A percentile compares a stretch with the other conserved stretches of the same genome.
phyloP scores from a whole-genome alignment of 1,140 invertebrate genomes.

The Holotrichia oblita region DNA sequence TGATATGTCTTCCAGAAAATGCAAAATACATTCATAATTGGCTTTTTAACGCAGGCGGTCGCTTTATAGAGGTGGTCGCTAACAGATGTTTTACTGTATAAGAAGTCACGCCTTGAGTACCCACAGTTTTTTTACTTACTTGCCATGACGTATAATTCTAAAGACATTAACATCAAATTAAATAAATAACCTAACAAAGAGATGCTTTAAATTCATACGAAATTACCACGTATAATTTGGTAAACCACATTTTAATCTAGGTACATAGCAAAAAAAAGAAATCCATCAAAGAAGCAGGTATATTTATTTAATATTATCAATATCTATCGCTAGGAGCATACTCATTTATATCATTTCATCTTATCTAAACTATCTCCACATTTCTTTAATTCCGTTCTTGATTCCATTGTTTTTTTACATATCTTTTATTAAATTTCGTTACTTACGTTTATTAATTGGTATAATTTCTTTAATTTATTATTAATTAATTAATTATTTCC shows the following conservation, averaged over 20 bases:
- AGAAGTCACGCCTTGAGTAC: too few species aligned
- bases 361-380: constrained; percentile 43
- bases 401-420: constrained; percentile 37
- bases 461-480: constrained; percentile 40
- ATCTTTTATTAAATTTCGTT: constrained; percentile 41
- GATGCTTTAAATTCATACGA: too few species aligned
- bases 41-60: too few species aligned
- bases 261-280: constrained; percentile 33
- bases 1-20: too few species aligned
- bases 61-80: too few species aligned
- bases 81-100: too few species aligned
- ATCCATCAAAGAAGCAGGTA: constrained; percentile 29
- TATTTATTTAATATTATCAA: constrained; percentile 16
- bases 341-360: constrained; percentile 44
- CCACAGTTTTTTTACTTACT: too few species aligned
- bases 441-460: constrained; percentile 25
- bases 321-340: constrained; percentile 48
- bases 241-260: constrained; percentile 20
- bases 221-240: background rate
- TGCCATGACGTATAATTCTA: too few species aligned
- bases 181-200: too few species aligned
- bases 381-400: constrained; percentile 23
- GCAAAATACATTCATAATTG: too few species aligned
- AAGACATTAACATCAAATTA: too few species aligned
- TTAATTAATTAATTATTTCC: constrained; percentile 32